These are phyloP conservation scores for Dascyllus trimaculatus DNA, from an alignment of 2,113 vertebrate species.

Conservation along the genomic window DNA sequence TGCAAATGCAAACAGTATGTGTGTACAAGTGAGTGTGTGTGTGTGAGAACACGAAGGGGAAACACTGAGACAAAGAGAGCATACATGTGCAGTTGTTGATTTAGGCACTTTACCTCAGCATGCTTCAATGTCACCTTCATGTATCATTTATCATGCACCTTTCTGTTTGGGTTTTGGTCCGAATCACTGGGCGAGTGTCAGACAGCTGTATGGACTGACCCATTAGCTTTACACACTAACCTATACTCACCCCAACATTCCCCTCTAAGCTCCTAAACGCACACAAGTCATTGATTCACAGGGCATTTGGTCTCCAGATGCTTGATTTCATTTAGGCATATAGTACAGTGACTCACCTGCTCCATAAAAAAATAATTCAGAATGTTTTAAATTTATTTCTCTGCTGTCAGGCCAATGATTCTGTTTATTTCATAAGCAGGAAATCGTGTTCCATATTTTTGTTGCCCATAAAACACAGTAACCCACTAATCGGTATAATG, in stretches of 20 bases:
- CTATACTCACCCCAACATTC: constrained; percentile 29
- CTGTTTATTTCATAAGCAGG: constrained; percentile 36
- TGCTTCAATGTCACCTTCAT: constrained; percentile 41
- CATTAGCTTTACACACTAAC: constrained; percentile 27
- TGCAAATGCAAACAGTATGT: constrained; percentile 76
- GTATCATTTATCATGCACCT: constrained; percentile 54
- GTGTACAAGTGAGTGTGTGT: constrained; percentile 9
- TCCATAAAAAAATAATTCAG: constrained; percentile 32
- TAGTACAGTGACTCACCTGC: constrained; percentile 34
- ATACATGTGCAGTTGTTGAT: constrained; percentile 73
- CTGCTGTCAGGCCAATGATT: constrained; percentile 28
- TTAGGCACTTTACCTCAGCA: constrained; percentile 43
- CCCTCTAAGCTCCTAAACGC: constrained; percentile 35
- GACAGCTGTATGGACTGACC: constrained; percentile 25
- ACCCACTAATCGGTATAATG: not conserved
- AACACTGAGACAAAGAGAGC: constrained; percentile 59
- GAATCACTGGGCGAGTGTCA: constrained; percentile 29
- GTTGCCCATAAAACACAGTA: constrained; percentile 26
- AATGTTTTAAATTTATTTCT: constrained; percentile 32
- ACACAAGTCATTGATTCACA: constrained; percentile 35
- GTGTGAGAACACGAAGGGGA: constrained; percentile 32
- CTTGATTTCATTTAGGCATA: constrained; percentile 34
- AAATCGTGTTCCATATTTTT: constrained; percentile 47
- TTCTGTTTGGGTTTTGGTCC: constrained; percentile 50
- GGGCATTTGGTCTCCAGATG: constrained; percentile 72